phyloP scores from a whole-genome alignment of 2,797 vertebrate species.

The Labroides dimidiatus region DNA sequence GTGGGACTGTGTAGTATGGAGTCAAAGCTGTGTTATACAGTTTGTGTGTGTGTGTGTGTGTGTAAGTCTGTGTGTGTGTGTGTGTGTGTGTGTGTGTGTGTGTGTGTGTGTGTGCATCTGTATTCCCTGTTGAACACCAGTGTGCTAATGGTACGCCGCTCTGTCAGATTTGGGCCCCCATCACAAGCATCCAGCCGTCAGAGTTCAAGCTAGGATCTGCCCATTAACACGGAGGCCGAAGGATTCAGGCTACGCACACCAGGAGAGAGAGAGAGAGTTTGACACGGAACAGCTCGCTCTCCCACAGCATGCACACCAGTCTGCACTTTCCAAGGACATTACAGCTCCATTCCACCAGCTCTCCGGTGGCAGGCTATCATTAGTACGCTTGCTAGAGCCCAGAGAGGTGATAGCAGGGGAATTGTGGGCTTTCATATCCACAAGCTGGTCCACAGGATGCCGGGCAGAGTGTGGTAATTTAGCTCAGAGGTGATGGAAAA shows the following conservation, averaged over 20 bases:
- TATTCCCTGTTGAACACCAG: conserved; percentile 52
- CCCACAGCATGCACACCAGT: conserved; percentile 63
- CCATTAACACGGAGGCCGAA: conserved; percentile 70
- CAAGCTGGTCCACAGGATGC: conserved; percentile 77
- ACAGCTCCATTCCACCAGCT: conserved; percentile 76
- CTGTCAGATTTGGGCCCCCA: conserved; percentile 70
- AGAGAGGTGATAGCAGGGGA: conserved; percentile 81
- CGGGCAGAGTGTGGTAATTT: conserved; percentile 79
- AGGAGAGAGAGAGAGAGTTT: conserved; percentile 35
- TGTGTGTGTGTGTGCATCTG: conserved; percentile 35
- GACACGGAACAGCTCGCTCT: conserved; percentile 64
- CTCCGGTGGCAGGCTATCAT: conserved; percentile 84
- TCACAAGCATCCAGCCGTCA: conserved; percentile 66
- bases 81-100: conserved; percentile 6
- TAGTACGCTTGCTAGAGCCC: conserved; percentile 78
- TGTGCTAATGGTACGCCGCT: conserved; percentile 66
- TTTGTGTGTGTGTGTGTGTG: conserved; percentile 4
- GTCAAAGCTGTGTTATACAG: not conserved
- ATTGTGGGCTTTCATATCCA: conserved; percentile 84
- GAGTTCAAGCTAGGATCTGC: conserved; percentile 69
- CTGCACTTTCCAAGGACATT: conserved; percentile 82
- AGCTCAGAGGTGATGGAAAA: conserved; percentile 81
- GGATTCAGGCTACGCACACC: conserved; percentile 52
- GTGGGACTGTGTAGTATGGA: conserved; percentile 8
- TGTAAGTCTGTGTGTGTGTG: too few relatives aligned